A percentile compares a stretch with the other conserved stretches of the same genome.
phyloP scores from a whole-genome alignment of 2,113 vertebrate species.

The Siniperca knerii region DNA sequence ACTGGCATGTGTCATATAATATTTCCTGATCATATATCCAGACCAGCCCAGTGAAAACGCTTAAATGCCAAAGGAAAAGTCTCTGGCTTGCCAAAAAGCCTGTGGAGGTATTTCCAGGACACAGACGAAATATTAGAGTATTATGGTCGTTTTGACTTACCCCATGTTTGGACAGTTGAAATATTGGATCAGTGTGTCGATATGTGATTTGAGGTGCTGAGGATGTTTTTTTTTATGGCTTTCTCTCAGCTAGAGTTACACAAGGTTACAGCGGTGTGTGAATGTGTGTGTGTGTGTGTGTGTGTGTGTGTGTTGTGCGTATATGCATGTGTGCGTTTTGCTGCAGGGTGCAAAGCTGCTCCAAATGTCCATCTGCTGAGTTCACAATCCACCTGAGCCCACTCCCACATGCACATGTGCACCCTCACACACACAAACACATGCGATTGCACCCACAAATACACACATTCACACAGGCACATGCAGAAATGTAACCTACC shows the following conservation, averaged over 20 bases:
- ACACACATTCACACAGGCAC: slow-evolving; percentile 17
- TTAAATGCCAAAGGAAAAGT: slow-evolving; percentile 3
- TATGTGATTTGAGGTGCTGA: slow-evolving; percentile 67
- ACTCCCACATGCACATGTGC: slow-evolving; percentile 53
- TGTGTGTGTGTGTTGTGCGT: slow-evolving; percentile 32
- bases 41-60: not conserved
- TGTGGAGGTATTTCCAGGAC: slow-evolving; percentile 54
- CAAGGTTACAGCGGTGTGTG: slow-evolving; percentile 69
- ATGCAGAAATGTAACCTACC: slow-evolving; percentile 7
- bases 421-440: slow-evolving; percentile 4
- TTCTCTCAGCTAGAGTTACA: slow-evolving; percentile 66
- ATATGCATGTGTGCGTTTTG: slow-evolving; percentile 53
- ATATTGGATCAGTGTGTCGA: slow-evolving; percentile 60
- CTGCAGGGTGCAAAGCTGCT: slow-evolving; percentile 83
- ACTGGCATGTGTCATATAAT: slow-evolving; percentile 7
- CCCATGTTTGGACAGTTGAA: slow-evolving; percentile 71
- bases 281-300: slow-evolving; percentile 21
- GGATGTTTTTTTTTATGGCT: slow-evolving; percentile 61
- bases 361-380: slow-evolving; percentile 84
- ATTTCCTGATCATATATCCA: slow-evolving; percentile 28
- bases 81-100: slow-evolving; percentile 2
- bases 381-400: slow-evolving; percentile 84
- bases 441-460: slow-evolving; percentile 29
- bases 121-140: slow-evolving; percentile 55
- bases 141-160: slow-evolving; percentile 57